phyloP scores from a whole-genome alignment of 2,888 invertebrate species.

The Autographa gamma region DNA sequence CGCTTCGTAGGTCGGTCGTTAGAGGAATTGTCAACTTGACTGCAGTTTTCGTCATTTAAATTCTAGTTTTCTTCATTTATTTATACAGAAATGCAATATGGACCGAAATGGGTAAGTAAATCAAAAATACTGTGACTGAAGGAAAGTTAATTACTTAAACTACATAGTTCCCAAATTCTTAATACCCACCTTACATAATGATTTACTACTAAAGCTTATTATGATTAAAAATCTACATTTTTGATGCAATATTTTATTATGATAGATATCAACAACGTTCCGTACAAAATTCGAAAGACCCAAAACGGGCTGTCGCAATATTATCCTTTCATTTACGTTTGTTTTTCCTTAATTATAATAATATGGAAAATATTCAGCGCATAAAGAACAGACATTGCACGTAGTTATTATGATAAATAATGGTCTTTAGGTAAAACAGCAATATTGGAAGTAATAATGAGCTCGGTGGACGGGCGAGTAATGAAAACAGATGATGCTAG shows the following conservation, averaged over 20 bases:
- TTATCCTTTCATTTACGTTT: not conserved
- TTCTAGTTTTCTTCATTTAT: not conserved
- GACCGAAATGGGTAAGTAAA: not conserved
- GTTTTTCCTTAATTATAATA: conserved; percentile 27
- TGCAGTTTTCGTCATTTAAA: conserved; percentile 11
- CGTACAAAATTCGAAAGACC: not conserved
- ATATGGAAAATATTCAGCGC: conserved; percentile 48
- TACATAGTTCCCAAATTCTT: too few relatives aligned
- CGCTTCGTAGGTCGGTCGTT: conserved; percentile 22
- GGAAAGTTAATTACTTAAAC: too few relatives aligned
- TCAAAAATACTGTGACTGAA: too few relatives aligned
- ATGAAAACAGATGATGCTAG: conserved; percentile 71
- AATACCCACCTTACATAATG: too few relatives aligned
- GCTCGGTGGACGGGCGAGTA: conserved; percentile 64
- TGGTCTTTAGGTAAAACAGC: conserved; percentile 63
- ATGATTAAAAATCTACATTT: not conserved
- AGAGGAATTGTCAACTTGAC: conserved; percentile 34
- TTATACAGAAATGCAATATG: not conserved
- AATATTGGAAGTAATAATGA: conserved; percentile 71
- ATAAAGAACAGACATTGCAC: conserved; percentile 48
- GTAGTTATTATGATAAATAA: conserved; percentile 67
- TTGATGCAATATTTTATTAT: too few relatives aligned
- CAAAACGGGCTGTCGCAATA: not conserved
- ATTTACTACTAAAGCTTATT: not conserved
- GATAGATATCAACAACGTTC: too few relatives aligned